Base-by-base conservation (phyloP, 2,888 invertebrate species). In the Gryllus longicercus region DNA sequence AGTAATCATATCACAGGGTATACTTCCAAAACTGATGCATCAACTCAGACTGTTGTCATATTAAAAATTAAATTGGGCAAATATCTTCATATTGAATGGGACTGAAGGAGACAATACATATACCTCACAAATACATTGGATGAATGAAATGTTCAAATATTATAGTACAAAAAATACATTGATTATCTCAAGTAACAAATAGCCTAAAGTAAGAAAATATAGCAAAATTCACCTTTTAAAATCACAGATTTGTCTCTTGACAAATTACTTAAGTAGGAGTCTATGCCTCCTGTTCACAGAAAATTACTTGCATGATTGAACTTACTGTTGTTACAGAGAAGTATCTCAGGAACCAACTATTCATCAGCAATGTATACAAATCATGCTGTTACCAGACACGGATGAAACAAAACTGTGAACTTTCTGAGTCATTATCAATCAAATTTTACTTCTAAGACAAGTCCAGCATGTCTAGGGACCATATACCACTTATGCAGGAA, bases 191-290 rank as follows among this genome's bases (percentile, higher is more conserved):
- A 63, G 63, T 63, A 63, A 63, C 63, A 63, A 63, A 63, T 63
- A n/a, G 63, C 63, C 63, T 63, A 63, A 63, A 63, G 63, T 63
- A 63, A 63, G 63, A 63, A 63, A 63, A 63, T 63, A 63, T 63
- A 63, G 63, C 14, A 63, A 63, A 63, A 63, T 63, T 63, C 63
- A 63, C 63, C 16, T 63, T 14, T 63, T 63, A 18, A 38, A 63
- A 63, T 63, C 63, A 63, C 63, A 63, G 63, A 14, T 63, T 63
- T n/a, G n/a, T 63, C 63, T 63, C 63, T 63, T 14, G 14, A n/a
- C 63, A 63, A 63, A 63, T n/a, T 63, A 63, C 63, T 38, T 38
- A 38, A 63, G 8, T 63, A 63, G 63, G n/a, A 18, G 16, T 14
- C 63, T 63, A 63, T 18, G 14, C 63, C 63, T 63, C 14, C n/a